These are phyloP conservation scores for Masticophis lateralis DNA, from an alignment of 2,797 vertebrate genomes.

Conservation along the genomic window DNA sequence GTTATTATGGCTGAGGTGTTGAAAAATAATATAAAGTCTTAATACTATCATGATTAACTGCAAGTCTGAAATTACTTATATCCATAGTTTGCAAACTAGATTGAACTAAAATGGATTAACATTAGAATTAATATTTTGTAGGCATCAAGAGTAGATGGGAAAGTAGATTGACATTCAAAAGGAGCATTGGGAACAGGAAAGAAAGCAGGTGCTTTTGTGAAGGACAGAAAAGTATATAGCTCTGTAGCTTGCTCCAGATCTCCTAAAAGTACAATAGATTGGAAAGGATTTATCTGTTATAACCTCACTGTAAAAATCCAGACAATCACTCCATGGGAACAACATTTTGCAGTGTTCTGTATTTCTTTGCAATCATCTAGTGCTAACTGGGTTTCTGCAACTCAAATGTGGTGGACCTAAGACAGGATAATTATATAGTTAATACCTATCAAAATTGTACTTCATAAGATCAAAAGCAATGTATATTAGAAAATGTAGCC, in stretches of 20 bases:
- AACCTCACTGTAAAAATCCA: not conserved
- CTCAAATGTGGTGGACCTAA: not conserved
- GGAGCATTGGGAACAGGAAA: not conserved
- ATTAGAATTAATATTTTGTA: not conserved
- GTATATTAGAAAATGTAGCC: not conserved
- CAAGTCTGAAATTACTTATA: not conserved
- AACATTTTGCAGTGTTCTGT: not conserved
- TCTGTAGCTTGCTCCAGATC: not conserved
- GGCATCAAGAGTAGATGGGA: not conserved
- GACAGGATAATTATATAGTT: not conserved
- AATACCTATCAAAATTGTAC: not conserved
- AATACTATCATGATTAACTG: not conserved
- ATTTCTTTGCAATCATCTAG: not conserved
- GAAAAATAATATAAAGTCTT: not conserved
- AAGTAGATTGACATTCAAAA: not conserved
- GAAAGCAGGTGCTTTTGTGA: not conserved
- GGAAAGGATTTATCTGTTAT: not conserved
- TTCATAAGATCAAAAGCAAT: not conserved
- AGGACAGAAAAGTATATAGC: not conserved
- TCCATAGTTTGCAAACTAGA: not conserved
- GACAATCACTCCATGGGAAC: not conserved
- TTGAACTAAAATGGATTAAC: not conserved
- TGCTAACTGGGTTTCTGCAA: not conserved
- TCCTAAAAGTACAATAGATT: not conserved
- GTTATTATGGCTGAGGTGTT: not conserved